A percentile compares a stretch with the other conserved stretches of the same genome.
phyloP scores from a whole-genome alignment of 2,888 invertebrate genomes.

The Drosophila incognita region DNA sequence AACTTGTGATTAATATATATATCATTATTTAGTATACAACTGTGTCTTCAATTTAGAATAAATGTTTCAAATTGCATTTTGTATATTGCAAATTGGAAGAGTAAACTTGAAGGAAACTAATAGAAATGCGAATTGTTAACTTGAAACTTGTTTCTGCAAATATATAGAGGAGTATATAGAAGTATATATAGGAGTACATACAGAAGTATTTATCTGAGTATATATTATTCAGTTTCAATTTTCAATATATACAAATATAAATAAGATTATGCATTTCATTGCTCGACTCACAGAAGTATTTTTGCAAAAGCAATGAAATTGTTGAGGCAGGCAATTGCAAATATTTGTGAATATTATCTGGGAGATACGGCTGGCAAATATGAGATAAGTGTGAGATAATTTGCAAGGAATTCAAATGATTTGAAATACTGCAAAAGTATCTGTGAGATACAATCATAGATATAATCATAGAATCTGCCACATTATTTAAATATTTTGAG shows the following conservation, averaged over 20 bases:
- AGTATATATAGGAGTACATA: neutral
- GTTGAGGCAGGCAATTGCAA: neutral
- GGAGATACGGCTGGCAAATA: neutral
- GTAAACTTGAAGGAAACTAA: neutral
- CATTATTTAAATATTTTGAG: neutral
- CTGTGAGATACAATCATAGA: neutral
- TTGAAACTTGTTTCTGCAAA: neutral
- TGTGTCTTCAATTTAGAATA: neutral
- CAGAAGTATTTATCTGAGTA: neutral
- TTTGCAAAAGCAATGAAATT: neutral
- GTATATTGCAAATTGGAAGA: neutral
- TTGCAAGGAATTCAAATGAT: neutral
- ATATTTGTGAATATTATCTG: neutral
- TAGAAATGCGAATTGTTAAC: neutral
- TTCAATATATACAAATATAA: neutral
- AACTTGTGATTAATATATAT: neutral
- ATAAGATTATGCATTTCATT: neutral
- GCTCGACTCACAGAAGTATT: no score
- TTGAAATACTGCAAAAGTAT: neutral
- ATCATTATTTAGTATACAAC: neutral
- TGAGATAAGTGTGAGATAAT: neutral
- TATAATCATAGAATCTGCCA: neutral
- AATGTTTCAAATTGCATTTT: neutral
- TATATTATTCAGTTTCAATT: no score
- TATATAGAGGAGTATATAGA: no score